These are phyloP conservation scores for Ptychodera flava DNA, from an alignment of 35 echinoderm and acorn worm species.

Conservation along the genomic window DNA sequence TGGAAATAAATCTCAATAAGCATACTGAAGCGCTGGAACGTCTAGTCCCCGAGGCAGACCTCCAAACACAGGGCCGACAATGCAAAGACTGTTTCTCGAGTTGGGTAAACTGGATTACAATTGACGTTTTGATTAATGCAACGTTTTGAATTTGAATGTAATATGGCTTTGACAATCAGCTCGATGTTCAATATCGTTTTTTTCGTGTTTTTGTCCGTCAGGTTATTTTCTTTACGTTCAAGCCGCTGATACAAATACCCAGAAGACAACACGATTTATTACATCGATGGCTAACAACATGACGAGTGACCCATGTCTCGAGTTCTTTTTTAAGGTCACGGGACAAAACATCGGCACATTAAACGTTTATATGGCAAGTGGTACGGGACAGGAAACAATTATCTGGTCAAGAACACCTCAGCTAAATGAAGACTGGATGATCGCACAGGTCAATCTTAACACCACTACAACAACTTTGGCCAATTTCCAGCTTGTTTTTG, in stretches of 20 bases:
- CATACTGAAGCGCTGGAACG: too few relatives aligned
- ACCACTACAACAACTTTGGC: not conserved
- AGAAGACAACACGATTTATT: not conserved
- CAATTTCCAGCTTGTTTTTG: not conserved
- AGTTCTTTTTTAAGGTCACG: not conserved
- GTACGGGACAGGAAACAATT: not conserved
- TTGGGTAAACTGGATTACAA: too few relatives aligned
- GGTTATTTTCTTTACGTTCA: not conserved
- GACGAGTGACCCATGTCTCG: not conserved
- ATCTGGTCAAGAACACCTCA: not conserved
- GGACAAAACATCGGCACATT: not conserved
- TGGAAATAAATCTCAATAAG: too few relatives aligned
- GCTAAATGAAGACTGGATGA: not conserved
- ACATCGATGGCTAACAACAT: not conserved
- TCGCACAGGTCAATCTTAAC: not conserved
- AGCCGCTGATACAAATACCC: not conserved
- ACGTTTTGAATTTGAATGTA: too few relatives aligned
- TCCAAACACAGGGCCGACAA: too few relatives aligned
- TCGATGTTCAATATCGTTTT: too few relatives aligned
- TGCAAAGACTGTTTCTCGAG: too few relatives aligned
- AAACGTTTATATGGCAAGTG: not conserved
- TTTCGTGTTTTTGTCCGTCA: too few relatives aligned
- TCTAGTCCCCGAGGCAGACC: too few relatives aligned
- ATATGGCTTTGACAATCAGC: too few relatives aligned
- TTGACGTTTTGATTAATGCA: too few relatives aligned